Percentiles rank a stretch among this genome's conserved stretches.
phyloP scores from a whole-genome alignment of 2,113 vertebrate genomes.

The Pelecanoides urinatrix region DNA sequence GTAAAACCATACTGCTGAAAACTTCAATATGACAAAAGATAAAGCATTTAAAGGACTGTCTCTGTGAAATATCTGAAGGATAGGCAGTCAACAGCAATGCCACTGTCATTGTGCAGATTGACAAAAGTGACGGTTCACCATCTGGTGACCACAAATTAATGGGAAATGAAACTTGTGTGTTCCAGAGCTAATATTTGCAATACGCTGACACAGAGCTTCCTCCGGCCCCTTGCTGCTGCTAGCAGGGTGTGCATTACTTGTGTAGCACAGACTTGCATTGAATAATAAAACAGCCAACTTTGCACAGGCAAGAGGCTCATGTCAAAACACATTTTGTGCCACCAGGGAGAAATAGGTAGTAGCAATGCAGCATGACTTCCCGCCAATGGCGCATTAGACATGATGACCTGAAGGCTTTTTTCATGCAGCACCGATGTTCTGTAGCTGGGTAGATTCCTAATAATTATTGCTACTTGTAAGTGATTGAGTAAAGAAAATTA shows the following conservation, averaged over 20 bases:
- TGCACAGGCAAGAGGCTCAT: not conserved
- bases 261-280: not conserved
- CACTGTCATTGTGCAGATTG: not conserved
- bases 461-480: not conserved
- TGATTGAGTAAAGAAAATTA: not conserved
- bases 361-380: not conserved
- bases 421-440: not conserved
- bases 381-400: not conserved
- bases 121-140: not conserved
- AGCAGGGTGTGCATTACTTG: not conserved
- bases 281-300: not conserved
- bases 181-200: constrained; percentile 3
- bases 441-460: not conserved
- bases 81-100: not conserved
- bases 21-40: not conserved
- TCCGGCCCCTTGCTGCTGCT: not conserved
- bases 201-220: not conserved
- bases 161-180: constrained; percentile 6
- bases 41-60: not conserved
- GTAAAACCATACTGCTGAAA: not conserved
- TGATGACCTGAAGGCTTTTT: not conserved
- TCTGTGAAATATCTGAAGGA: not conserved
- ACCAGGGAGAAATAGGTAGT: not conserved
- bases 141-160: not conserved
- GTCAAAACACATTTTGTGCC: not conserved